These are phyloP conservation scores for Zeus faber DNA, from an alignment of 2,113 vertebrate species.

Conservation along the genomic window DNA sequence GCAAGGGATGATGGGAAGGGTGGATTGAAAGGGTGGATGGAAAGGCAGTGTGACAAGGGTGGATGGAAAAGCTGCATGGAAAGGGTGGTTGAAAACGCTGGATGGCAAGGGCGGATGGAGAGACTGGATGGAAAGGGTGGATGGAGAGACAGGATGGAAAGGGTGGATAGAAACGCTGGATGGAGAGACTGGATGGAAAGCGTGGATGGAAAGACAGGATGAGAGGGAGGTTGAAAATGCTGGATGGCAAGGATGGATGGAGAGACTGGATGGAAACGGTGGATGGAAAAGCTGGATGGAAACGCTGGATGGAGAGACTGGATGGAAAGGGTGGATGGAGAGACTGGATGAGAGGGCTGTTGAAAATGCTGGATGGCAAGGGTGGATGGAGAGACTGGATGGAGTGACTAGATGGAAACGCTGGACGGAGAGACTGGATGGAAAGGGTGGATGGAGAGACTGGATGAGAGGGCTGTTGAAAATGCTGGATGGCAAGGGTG, in stretches of 20 bases:
- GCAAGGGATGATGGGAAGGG: background rate
- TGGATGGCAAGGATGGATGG: background rate
- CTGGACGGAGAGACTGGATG: too few relatives aligned
- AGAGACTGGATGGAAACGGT: background rate
- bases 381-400: too few relatives aligned
- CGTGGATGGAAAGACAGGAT: constrained; percentile 5
- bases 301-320: background rate
- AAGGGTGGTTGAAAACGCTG: too few relatives aligned
- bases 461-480: too few relatives aligned
- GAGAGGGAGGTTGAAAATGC: constrained; percentile 21
- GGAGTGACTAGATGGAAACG: too few relatives aligned
- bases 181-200: constrained; percentile 28
- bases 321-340: background rate
- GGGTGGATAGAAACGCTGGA: background rate
- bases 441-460: too few relatives aligned
- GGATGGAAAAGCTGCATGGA: too few relatives aligned
- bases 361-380: too few relatives aligned
- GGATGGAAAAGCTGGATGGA: background rate
- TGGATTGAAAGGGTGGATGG: background rate
- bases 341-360: background rate
- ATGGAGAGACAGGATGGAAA: too few relatives aligned
- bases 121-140: background rate
- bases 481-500: too few relatives aligned
- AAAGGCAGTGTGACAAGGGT: background rate
- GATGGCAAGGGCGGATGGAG: background rate